Conservation (phyloP, 2,888 invertebrate species). For the Rutpela maculata region DNA sequence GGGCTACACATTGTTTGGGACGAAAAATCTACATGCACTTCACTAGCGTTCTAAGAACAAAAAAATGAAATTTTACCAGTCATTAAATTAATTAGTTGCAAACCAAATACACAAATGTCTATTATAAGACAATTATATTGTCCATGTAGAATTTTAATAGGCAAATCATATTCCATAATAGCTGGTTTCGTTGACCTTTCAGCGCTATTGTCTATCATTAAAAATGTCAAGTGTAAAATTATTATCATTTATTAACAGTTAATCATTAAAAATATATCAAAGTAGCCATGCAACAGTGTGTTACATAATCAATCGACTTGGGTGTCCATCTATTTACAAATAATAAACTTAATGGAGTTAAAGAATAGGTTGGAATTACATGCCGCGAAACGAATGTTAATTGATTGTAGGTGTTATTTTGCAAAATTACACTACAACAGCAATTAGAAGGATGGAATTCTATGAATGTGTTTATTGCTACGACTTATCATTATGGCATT, state of each 20-base stretch:
- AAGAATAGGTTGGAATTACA: background rate
- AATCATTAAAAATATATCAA: constrained; percentile 39
- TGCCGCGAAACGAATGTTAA: constrained; percentile 25
- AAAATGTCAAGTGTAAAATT: constrained; percentile 36
- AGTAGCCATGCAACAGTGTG: constrained; percentile 20
- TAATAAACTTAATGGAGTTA: constrained; percentile 4
- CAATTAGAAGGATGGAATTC: background rate
- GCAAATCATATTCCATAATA: constrained; percentile 25
- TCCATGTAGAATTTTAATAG: constrained; percentile 17
- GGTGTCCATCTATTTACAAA: constrained; percentile 42
- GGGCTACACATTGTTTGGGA: too few relatives aligned
- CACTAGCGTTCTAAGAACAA: background rate
- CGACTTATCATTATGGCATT: too few relatives aligned
- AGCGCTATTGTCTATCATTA: constrained; percentile 21
- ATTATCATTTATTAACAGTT: constrained; percentile 36
- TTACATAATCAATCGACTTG: constrained; percentile 40
- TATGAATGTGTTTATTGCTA: too few relatives aligned
- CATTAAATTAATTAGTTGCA: background rate
- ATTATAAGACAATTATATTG: constrained; percentile 14
- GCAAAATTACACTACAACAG: constrained; percentile 45
- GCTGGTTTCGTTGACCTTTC: constrained; percentile 34
- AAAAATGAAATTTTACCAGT: background rate
- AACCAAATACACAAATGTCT: background rate
- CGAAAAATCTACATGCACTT: too few relatives aligned
- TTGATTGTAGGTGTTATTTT: constrained; percentile 50